These are phyloP conservation scores for Aphelinus atriplicis DNA, from an alignment of 1,140 invertebrate genomes.

Conservation along the genomic window DNA sequence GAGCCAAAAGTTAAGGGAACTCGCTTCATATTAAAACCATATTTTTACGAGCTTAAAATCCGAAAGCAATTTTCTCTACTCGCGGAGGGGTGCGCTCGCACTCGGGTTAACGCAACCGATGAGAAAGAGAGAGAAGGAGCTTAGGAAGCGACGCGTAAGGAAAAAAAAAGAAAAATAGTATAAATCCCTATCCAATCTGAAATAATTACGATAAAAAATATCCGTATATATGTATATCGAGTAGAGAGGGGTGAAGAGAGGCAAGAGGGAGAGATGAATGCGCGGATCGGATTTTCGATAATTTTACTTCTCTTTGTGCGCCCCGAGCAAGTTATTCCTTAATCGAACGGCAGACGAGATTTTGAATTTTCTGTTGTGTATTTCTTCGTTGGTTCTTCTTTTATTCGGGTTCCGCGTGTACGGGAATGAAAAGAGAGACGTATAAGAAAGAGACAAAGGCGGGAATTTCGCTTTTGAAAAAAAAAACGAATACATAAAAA, in stretches of 20 bases:
- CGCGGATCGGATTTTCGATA: slow-evolving; percentile 31
- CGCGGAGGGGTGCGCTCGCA: background rate
- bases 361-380: slow-evolving; percentile 20
- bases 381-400: background rate
- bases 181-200: slow-evolving; percentile 20
- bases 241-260: background rate
- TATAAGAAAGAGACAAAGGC: background rate
- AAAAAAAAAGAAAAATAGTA: slow-evolving; percentile 7
- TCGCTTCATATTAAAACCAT: slow-evolving; percentile 31
- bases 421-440: background rate
- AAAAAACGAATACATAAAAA: background rate
- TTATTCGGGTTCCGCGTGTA: too few species aligned
- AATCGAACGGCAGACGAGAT: slow-evolving; percentile 14
- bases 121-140: slow-evolving; percentile 11
- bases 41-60: slow-evolving; percentile 33
- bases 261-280: background rate
- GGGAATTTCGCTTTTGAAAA: slow-evolving; percentile 3
- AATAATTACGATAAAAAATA: slow-evolving; percentile 33
- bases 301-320: slow-evolving; percentile 28
- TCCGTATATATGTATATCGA: slow-evolving; percentile 15
- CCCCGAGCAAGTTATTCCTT: slow-evolving; percentile 14
- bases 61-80: slow-evolving; percentile 34
- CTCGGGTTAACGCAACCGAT: background rate
- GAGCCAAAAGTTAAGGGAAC: slow-evolving; percentile 23
- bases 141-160: slow-evolving; percentile 11